Evolutionary conservation across 2,113 vertebrate species (phyloP), one percentile per base, ranked within the genome.

Genomic region (Onychostruthus taczanowskii): DNA sequence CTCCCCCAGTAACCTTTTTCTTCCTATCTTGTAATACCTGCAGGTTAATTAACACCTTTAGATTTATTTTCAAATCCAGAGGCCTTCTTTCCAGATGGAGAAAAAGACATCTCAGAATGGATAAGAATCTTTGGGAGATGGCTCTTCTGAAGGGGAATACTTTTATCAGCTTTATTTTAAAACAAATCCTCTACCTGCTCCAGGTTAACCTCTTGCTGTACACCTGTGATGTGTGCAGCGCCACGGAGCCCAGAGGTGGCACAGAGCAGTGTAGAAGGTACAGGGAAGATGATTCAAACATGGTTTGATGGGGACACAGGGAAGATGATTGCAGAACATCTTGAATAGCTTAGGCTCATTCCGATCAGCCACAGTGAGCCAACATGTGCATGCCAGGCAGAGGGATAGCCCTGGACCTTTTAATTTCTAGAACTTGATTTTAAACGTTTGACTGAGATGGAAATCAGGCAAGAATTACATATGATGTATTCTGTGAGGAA

Each of bases 221-320:
- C 1, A 2, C 1, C 0, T 4, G 22, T 47, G 47, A 8, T 27
- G 4, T 21, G 10, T 64, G 22, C 53, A 37, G 33, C 81, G 41
- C 44, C 30, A 47, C 1, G 2, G 82, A 72, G 26, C 20, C 8
- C 14, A 74, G 43, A 49, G 12, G 18, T 18, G 30, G 53, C 44
- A 41, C 4, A 41, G 44, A 82, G 47, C 43, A 17, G 12, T 1
- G 3, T 2, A 39, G 66, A 68, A 83, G 27, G 49, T 59, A 30
- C 12, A 35, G 55, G 73, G 28, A 79, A 22, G 44, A 47, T 44
- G 10, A 39, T 58, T 87, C 53, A 39, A 88, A 86, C 7, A n/a
- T n/a, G n/a, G n/a, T n/a, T n/a, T n/a, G n/a, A n/a, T n/a, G n/a
- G n/a, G n/a, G n/a, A n/a, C n/a, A 30, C 12, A 35, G 55, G 73